A percentile compares a stretch with the other conserved stretches of the same genome.
These are phyloP conservation scores for Siniperca undulata DNA, from an alignment of 2,797 vertebrate species.

Conservation along the genomic window DNA sequence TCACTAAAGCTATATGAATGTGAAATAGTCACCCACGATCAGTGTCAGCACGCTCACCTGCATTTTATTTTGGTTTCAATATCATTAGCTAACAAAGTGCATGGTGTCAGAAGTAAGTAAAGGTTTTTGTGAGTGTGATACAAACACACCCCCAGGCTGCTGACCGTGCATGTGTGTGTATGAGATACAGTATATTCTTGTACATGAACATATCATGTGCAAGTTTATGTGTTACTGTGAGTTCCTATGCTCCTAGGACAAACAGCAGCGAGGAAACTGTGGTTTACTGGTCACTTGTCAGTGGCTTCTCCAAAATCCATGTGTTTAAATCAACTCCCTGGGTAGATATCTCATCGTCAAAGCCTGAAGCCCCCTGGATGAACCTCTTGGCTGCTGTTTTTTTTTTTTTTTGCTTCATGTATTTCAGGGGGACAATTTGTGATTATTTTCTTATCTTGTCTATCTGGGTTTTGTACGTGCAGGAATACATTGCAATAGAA, in stretches of 20 bases:
- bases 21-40: neutral
- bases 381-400: neutral
- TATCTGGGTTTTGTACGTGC: conserved; percentile 1
- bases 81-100: neutral
- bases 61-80: neutral
- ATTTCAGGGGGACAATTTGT: neutral
- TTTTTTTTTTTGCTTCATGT: neutral
- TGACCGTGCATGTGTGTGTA: neutral
- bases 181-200: neutral
- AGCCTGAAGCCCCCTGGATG: neutral
- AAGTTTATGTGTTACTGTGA: neutral
- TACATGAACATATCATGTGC: neutral
- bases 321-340: conserved; percentile 25
- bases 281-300: conserved; percentile 25
- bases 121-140: neutral
- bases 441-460: neutral
- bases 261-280: conserved; percentile 32
- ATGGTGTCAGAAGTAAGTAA: neutral
- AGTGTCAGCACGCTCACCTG: neutral
- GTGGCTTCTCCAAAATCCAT: neutral
- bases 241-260: conserved; percentile 15
- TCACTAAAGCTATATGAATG: too few species aligned
- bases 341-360: neutral
- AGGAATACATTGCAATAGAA: neutral
- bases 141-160: neutral